Conservation (phyloP, 2,113 vertebrate genomes). For the Thunnus thynnus region DNA sequence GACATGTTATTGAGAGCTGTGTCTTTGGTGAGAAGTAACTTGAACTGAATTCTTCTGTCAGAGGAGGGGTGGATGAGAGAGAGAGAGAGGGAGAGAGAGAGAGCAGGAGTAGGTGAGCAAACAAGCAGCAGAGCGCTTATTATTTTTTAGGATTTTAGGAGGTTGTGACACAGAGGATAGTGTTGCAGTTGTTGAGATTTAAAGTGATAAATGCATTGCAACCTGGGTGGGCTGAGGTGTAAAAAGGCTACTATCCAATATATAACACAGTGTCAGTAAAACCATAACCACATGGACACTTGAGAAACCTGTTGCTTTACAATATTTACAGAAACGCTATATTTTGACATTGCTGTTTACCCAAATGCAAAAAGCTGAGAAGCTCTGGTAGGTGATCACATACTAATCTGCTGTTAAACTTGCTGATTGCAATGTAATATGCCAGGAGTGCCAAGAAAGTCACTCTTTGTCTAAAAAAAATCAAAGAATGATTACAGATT, state of each 20-base stretch:
- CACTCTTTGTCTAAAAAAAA: not conserved
- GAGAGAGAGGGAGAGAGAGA: not conserved
- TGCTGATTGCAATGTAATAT: not conserved
- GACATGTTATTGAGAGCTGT: constrained; percentile 14
- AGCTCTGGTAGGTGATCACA: not conserved
- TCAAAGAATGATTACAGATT: not conserved
- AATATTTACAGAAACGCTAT: not conserved
- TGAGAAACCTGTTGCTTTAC: not conserved
- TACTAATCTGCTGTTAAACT: not conserved
- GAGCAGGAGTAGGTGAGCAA: not conserved
- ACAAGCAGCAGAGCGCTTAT: not conserved
- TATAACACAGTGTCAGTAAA: not conserved
- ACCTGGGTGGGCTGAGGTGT: not conserved
- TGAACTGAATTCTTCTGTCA: constrained; percentile 35
- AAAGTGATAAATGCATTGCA: not conserved
- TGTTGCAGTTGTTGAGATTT: not conserved
- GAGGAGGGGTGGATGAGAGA: not conserved
- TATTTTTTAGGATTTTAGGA: not conserved
- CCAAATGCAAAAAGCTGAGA: not conserved
- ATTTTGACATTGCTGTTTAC: not conserved
- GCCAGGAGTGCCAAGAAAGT: not conserved
- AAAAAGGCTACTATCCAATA: not conserved
- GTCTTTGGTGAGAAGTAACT: constrained; percentile 30
- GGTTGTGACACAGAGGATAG: not conserved
- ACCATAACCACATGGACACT: not conserved